A percentile compares a stretch with the other conserved stretches of the same genome.
Conservation (phyloP, 2,113 vertebrate species). For the Gadus macrocephalus region DNA sequence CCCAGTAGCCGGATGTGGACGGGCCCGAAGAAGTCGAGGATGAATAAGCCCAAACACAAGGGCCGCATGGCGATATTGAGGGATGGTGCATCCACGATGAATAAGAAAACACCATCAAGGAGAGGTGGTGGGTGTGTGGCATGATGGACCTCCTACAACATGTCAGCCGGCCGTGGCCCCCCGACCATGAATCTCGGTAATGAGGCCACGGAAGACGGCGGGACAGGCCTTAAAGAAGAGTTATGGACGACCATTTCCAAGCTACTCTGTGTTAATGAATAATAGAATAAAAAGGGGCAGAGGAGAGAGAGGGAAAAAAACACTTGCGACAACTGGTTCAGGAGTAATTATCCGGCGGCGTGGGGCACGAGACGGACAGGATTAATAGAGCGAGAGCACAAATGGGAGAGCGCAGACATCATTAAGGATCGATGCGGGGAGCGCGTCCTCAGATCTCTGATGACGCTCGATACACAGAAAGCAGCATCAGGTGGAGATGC, state of each 20-base stretch:
- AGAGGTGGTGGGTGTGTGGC: slow-evolving; percentile 27
- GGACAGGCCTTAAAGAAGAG: slow-evolving; percentile 14
- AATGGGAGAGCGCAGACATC: neutral
- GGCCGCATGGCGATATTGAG: no score
- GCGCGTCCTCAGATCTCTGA: no score
- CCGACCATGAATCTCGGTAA: slow-evolving; percentile 48
- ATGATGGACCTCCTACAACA: slow-evolving; percentile 37
- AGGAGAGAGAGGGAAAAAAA: neutral
- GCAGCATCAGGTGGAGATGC: no score
- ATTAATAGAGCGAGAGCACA: neutral
- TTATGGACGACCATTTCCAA: slow-evolving; percentile 35
- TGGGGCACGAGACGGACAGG: neutral
- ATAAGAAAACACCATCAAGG: slow-evolving; percentile 30
- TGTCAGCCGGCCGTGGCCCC: slow-evolving; percentile 1
- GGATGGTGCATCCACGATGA: no score
- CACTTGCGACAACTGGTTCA: neutral
- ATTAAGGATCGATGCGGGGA: neutral
- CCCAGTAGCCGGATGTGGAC: no score
- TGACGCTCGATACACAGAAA: no score
- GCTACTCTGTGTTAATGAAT: slow-evolving; percentile 23
- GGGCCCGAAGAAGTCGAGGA: no score
- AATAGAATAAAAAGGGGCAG: neutral
- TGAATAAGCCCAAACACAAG: no score
- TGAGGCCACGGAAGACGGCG: slow-evolving; percentile 38
- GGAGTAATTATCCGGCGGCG: slow-evolving; percentile 17